A percentile compares a stretch with the other conserved stretches of the same genome.
These are phyloP conservation scores for Nemopilema nomurai DNA, from an alignment of 30 jellyfish, hydroid and myxozoan species.

Conservation along the genomic window DNA sequence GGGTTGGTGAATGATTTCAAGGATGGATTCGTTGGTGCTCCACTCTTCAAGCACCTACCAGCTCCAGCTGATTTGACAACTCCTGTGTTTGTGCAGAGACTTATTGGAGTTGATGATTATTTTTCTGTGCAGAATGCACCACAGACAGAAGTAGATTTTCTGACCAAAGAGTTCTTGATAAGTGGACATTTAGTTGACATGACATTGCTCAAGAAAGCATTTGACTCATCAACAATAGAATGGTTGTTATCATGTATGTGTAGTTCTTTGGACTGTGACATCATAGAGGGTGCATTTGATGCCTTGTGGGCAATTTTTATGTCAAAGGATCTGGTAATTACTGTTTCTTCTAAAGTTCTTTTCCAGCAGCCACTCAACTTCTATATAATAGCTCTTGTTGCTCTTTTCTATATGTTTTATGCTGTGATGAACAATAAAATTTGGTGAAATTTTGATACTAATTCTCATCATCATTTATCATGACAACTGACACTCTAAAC, in stretches of 20 bases:
- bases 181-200: conserved; percentile 54
- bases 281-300: conserved; percentile 57
- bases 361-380: too few relatives aligned
- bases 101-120: conserved; percentile 14
- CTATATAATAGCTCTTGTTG: too few relatives aligned
- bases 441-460: too few relatives aligned
- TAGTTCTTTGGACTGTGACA: conserved; percentile 42
- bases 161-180: conserved; percentile 17
- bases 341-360: background rate
- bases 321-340: conserved; percentile 16
- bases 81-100: conserved; percentile 13
- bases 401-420: too few relatives aligned
- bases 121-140: background rate
- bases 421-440: too few relatives aligned
- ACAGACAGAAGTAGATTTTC: conserved; percentile 4
- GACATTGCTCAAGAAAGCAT: background rate
- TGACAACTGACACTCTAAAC: too few relatives aligned
- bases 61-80: background rate
- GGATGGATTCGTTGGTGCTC: conserved; percentile 66
- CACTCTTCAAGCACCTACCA: conserved; percentile 9
- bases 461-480: too few relatives aligned
- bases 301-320: conserved; percentile 49
- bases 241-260: conserved; percentile 62
- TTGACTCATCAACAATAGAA: conserved; percentile 35
- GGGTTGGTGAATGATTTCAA: conserved; percentile 59